Conservation (phyloP, 1,140 invertebrate species). For the Thaumatotibia leucotreta region DNA sequence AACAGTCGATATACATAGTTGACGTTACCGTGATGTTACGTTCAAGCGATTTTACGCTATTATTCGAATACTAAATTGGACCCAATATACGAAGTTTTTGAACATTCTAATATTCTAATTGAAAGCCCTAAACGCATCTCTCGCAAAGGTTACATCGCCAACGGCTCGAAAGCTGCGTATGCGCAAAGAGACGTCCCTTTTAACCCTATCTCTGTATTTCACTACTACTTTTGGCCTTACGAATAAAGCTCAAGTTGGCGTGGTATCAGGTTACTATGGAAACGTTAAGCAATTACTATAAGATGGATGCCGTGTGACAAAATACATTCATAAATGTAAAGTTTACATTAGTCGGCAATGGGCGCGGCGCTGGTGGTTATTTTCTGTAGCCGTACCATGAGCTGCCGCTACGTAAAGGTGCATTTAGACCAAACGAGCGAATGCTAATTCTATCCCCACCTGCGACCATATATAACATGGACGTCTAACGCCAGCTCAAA, state of each 20-base stretch:
- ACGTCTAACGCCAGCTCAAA: too few relatives aligned
- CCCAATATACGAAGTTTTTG: too few relatives aligned
- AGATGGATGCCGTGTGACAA: background rate
- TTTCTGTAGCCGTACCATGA: too few relatives aligned
- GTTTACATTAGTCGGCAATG: background rate
- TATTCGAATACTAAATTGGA: too few relatives aligned
- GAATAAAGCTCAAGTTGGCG: background rate
- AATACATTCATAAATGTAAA: background rate
- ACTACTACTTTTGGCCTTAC: background rate
- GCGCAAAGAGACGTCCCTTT: background rate
- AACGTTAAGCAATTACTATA: background rate
- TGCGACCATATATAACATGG: too few relatives aligned
- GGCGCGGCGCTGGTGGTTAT: background rate
- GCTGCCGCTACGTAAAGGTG: too few relatives aligned
- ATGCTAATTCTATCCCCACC: too few relatives aligned
- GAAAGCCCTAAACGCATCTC: background rate
- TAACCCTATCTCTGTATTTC: background rate
- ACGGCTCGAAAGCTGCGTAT: background rate
- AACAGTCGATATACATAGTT: too few relatives aligned
- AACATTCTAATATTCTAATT: too few relatives aligned
- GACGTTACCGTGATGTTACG: too few relatives aligned
- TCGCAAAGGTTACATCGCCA: background rate
- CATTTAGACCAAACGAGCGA: too few relatives aligned
- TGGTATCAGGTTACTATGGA: background rate
- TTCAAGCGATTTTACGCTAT: too few relatives aligned